A percentile compares a stretch with the other conserved stretches of the same genome.
These are phyloP conservation scores for Taenaris catops DNA, from an alignment of 2,888 invertebrate species.

Conservation along the genomic window DNA sequence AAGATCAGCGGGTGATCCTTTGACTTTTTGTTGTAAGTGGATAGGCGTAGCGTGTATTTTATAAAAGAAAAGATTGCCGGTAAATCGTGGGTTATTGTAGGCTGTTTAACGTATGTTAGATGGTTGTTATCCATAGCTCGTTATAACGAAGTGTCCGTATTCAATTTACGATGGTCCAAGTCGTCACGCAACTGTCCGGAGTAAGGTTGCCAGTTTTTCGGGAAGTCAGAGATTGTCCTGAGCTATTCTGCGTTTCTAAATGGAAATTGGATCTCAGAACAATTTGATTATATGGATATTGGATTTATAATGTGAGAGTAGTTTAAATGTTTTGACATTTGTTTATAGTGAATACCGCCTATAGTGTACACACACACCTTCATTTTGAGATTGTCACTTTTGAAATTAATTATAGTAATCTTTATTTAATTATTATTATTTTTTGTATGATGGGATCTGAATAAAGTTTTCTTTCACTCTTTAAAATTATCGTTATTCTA, in stretches of 20 bases:
- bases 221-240: background rate
- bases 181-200: conserved; percentile 64
- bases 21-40: conserved; percentile 74
- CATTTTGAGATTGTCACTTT: too few relatives aligned
- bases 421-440: too few relatives aligned
- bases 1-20: conserved; percentile 70
- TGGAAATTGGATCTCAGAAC: too few relatives aligned
- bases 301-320: too few relatives aligned
- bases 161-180: conserved; percentile 62
- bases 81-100: conserved; percentile 73
- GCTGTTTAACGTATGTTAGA: conserved; percentile 66
- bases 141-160: conserved; percentile 55
- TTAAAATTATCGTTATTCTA: too few relatives aligned
- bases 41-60: conserved; percentile 67
- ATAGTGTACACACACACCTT: too few relatives aligned
- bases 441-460: too few relatives aligned
- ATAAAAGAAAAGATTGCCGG: conserved; percentile 77
- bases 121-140: conserved; percentile 48
- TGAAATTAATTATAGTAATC: too few relatives aligned
- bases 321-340: too few relatives aligned
- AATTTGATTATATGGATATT: too few relatives aligned
- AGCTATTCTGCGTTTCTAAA: background rate
- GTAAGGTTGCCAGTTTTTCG: conserved; percentile 1
- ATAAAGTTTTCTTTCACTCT: too few relatives aligned
- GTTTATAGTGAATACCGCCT: too few relatives aligned